phyloP scores from a whole-genome alignment of 2,888 invertebrate genomes.

The Pollenia angustigena region DNA sequence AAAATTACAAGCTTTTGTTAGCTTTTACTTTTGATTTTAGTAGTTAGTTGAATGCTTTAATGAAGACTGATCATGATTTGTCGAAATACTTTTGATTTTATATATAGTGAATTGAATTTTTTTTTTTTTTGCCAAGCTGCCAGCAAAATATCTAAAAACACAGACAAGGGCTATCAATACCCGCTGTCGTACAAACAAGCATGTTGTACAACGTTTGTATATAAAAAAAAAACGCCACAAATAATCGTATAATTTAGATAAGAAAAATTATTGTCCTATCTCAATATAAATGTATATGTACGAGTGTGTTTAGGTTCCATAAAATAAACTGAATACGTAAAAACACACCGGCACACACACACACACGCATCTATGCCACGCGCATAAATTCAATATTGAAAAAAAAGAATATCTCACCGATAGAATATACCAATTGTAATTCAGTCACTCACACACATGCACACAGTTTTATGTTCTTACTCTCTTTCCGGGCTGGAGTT shows the following conservation, averaged over 20 bases:
- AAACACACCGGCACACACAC: too few relatives aligned
- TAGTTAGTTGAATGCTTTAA: conserved; percentile 56
- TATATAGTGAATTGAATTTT: conserved; percentile 50
- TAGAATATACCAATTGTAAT: not conserved
- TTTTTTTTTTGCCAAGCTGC: conserved; percentile 12
- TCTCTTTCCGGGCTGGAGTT: not conserved
- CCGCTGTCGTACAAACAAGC: not conserved
- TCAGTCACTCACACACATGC: not conserved
- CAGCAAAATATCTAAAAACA: conserved; percentile 15
- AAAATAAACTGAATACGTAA: conserved; percentile 12
- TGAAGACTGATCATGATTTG: conserved; percentile 64
- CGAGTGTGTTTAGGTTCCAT: not conserved
- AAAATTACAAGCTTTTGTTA: conserved; percentile 6
- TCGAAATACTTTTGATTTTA: conserved; percentile 62
- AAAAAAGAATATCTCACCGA: not conserved
- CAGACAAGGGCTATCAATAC: conserved; percentile 10
- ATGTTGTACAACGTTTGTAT: not conserved
- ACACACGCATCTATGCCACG: not conserved
- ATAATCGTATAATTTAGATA: conserved; percentile 52
- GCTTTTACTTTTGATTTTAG: conserved; percentile 12
- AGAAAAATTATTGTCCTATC: conserved; percentile 57
- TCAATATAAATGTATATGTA: not conserved
- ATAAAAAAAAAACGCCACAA: conserved; percentile 22
- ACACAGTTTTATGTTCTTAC: not conserved
- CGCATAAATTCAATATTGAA: not conserved